Evolutionary conservation across 2,113 vertebrate genomes (phyloP).

Genomic region (Vicugna pacos): DNA sequence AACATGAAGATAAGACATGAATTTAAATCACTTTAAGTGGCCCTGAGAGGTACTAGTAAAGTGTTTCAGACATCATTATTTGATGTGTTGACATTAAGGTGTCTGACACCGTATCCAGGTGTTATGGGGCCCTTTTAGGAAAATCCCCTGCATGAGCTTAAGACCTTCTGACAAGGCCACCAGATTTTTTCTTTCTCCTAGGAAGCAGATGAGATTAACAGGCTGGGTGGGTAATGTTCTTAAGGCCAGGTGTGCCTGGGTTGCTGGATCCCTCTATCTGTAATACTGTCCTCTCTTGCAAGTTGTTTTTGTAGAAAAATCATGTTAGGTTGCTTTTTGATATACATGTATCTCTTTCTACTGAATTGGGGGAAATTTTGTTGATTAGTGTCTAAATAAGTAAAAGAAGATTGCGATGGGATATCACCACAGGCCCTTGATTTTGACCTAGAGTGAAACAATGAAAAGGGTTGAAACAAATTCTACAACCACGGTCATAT

Average conservation of each 20-base stretch:
- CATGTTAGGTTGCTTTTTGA: neutral
- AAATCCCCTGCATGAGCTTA: neutral
- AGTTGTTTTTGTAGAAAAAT: conserved; percentile 41
- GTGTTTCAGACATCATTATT: neutral
- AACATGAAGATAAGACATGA: neutral
- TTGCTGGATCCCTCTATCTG: neutral
- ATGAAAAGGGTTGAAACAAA: neutral
- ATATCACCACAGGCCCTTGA: neutral
- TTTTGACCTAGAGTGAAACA: conserved; percentile 22
- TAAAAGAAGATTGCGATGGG: neutral
- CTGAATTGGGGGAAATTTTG: neutral
- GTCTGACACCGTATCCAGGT: neutral
- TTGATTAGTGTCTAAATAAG: neutral
- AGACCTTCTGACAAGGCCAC: neutral
- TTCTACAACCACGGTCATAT: neutral
- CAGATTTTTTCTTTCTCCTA: conserved; percentile 6
- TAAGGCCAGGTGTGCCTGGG: neutral
- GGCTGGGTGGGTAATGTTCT: neutral
- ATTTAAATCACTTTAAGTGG: neutral
- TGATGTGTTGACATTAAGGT: neutral
- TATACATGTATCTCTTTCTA: neutral
- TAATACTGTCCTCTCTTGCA: neutral
- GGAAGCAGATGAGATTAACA: neutral
- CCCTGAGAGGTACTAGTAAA: neutral
- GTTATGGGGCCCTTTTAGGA: neutral